These are phyloP conservation scores for Callosobruchus maculatus DNA, from an alignment of 2,888 invertebrate species.

Conservation along the genomic window DNA sequence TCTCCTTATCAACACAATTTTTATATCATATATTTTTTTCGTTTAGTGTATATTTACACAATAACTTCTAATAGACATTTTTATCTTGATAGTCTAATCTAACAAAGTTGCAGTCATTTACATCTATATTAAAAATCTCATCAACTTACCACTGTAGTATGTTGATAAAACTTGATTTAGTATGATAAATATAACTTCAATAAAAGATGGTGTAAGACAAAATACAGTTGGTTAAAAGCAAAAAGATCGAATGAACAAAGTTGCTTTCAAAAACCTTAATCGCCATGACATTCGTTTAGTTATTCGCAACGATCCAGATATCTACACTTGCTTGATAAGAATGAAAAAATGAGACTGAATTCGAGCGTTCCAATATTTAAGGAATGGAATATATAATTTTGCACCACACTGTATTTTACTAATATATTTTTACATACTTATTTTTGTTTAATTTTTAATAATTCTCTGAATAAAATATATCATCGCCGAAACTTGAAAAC, in stretches of 20 bases:
- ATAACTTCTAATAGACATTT: background rate
- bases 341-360: too few relatives aligned
- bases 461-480: background rate
- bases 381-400: too few relatives aligned
- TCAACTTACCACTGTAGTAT: background rate
- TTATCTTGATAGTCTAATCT: background rate
- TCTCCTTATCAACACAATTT: background rate
- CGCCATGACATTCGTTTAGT: too few relatives aligned
- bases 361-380: too few relatives aligned
- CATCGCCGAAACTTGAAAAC: background rate
- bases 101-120: background rate
- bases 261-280: too few relatives aligned
- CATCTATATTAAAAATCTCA: background rate
- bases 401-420: background rate
- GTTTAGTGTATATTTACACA: background rate
- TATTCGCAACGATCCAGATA: too few relatives aligned
- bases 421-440: background rate
- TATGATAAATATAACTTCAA: background rate
- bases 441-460: background rate
- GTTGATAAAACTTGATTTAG: background rate
- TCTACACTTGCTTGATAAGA: too few relatives aligned
- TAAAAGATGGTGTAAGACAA: background rate
- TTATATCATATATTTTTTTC: background rate
- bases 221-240: background rate
- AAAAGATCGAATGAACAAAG: too few relatives aligned